Percentiles rank a stretch among this genome's conserved stretches.
These are phyloP conservation scores for Porites cylindrica DNA, from an alignment of 92 coral and sea anemone species.

Conservation along the genomic window DNA sequence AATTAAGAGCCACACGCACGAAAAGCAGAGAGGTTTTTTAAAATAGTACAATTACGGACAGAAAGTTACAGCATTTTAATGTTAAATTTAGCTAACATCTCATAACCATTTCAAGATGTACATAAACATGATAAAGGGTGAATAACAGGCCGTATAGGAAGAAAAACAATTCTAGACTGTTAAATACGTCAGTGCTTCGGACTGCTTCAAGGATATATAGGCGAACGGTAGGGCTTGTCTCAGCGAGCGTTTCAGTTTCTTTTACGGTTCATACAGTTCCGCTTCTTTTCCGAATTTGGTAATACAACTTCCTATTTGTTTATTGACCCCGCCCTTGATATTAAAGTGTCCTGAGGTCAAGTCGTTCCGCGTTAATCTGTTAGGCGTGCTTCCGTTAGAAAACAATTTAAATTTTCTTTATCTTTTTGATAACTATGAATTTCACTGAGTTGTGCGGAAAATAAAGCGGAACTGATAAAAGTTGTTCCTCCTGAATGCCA, in stretches of 20 bases:
- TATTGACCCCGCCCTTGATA: background rate
- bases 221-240: background rate
- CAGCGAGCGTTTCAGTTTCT: constrained; percentile 27
- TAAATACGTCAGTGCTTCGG: too few species aligned
- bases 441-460: background rate
- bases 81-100: too few species aligned
- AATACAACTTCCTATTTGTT: background rate
- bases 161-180: too few species aligned
- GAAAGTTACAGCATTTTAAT: too few species aligned
- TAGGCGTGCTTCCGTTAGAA: constrained; percentile 24
- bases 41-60: too few species aligned
- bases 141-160: too few species aligned
- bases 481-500: too few species aligned
- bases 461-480: background rate
- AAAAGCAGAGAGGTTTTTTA: too few species aligned
- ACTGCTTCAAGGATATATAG: too few species aligned
- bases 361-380: constrained; percentile 1
- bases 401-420: background rate
- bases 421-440: background rate
- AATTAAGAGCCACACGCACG: too few species aligned
- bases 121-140: too few species aligned
- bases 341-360: background rate
- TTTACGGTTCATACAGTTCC: background rate
- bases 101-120: too few species aligned
- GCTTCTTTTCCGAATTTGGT: background rate